These are phyloP conservation scores for Xenops minutus DNA, from an alignment of 2,797 vertebrate species.

Conservation along the genomic window DNA sequence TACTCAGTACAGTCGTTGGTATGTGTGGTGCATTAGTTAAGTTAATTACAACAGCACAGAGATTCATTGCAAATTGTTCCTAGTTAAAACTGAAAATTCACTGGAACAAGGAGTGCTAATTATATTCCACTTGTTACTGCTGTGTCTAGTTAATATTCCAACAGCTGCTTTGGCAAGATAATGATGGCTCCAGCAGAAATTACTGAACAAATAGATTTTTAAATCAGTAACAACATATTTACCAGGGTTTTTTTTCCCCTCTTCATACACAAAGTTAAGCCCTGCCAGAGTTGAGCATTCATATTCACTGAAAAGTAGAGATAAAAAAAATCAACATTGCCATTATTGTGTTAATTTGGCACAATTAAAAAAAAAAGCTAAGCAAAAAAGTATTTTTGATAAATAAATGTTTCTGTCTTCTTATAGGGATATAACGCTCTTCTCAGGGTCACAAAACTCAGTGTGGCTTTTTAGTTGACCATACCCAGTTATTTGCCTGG, in stretches of 20 bases:
- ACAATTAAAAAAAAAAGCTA: neutral
- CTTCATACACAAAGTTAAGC: conserved; percentile 54
- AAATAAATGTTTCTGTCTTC: neutral
- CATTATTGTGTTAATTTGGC: conserved; percentile 49
- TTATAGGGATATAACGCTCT: neutral
- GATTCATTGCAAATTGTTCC: conserved; percentile 72
- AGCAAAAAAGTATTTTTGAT: neutral
- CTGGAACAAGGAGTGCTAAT: conserved; percentile 72
- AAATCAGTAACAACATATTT: conserved; percentile 70
- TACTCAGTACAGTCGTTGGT: conserved; percentile 6
- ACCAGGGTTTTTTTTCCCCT: conserved; percentile 33
- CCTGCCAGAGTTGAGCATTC: conserved; percentile 40
- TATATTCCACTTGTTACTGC: conserved; percentile 72
- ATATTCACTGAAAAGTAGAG: conserved; percentile 38
- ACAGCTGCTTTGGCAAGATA: conserved; percentile 74
- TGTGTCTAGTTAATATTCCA: conserved; percentile 71
- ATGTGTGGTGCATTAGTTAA: conserved; percentile 56
- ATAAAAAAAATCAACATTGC: conserved; percentile 33
- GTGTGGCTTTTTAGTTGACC: neutral
- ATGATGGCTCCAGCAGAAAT: conserved; percentile 65
- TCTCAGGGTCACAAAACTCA: neutral
- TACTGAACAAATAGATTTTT: conserved; percentile 72
- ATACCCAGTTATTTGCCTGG: neutral
- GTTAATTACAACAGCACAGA: conserved; percentile 68
- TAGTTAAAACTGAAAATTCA: conserved; percentile 71